phyloP scores from a whole-genome alignment of 2,113 vertebrate species.

The Ursus arctos region DNA sequence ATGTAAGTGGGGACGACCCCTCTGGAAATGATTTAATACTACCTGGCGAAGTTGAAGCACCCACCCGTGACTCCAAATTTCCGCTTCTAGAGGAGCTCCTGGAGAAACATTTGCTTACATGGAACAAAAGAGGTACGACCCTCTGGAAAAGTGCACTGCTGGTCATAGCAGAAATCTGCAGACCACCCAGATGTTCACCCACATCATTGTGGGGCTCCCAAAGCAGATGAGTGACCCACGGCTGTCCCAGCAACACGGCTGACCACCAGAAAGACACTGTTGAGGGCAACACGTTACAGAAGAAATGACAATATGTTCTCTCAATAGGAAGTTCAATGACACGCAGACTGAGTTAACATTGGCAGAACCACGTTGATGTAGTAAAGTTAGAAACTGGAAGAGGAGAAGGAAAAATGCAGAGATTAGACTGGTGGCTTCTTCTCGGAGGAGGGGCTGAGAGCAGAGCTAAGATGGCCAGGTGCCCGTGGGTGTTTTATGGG shows the following conservation, averaged over 20 bases:
- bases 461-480: background rate
- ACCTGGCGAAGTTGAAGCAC: background rate
- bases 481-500: background rate
- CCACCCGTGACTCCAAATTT: accelerated
- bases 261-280: accelerated
- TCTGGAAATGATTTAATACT: accelerated
- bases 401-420: background rate
- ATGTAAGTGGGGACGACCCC: accelerated
- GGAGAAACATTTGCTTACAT: accelerated
- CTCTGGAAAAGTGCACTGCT: accelerated
- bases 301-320: accelerated
- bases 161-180: accelerated
- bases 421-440: background rate
- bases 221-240: accelerated
- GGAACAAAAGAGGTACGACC: accelerated
- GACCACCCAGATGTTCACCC: accelerated
- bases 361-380: accelerated
- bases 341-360: accelerated
- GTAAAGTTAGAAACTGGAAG: too few relatives aligned
- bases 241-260: accelerated
- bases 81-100: accelerated
- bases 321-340: background rate
- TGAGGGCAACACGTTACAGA: too few relatives aligned
- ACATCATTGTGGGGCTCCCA: accelerated
- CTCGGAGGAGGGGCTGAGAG: background rate